These are phyloP conservation scores for Phortica magna DNA, from an alignment of 2,888 invertebrate genomes.

Conservation along the genomic window DNA sequence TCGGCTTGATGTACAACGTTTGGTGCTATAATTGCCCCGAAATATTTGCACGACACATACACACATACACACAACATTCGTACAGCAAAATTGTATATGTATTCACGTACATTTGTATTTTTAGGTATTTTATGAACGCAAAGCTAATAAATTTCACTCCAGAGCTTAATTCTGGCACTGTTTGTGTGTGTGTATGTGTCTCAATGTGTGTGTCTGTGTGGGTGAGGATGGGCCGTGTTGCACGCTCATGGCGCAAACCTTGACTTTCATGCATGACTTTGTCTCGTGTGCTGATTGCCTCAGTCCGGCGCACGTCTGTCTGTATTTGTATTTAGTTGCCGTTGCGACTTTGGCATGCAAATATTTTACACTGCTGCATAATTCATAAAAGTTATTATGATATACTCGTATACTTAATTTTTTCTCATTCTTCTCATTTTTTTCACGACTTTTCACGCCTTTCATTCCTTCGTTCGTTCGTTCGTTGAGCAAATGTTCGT, in stretches of 20 bases:
- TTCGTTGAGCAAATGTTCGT: neutral
- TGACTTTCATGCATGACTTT: neutral
- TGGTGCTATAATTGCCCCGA: constrained; percentile 25
- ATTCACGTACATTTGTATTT: neutral
- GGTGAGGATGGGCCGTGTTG: neutral
- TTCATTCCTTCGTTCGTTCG: constrained; percentile 12
- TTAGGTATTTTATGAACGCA: constrained; percentile 23
- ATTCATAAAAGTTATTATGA: constrained; percentile 29
- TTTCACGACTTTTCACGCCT: constrained; percentile 18
- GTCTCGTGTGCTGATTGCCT: neutral
- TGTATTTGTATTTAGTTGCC: constrained; percentile 8
- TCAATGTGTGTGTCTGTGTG: neutral
- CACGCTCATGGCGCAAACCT: neutral
- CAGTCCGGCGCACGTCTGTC: neutral
- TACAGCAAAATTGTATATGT: neutral
- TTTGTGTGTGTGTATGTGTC: neutral
- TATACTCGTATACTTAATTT: constrained; percentile 8
- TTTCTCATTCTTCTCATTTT: neutral
- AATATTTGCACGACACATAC: constrained; percentile 7
- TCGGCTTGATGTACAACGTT: constrained; percentile 7
- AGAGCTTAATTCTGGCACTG: constrained; percentile 14
- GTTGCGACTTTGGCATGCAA: constrained; percentile 23
- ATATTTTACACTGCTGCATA: constrained; percentile 32
- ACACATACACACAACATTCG: constrained; percentile 3
- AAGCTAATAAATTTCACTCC: constrained; percentile 30